These are phyloP conservation scores for Myanophis thanlyinensis DNA, from an alignment of 2,113 vertebrate species.

Conservation along the genomic window DNA sequence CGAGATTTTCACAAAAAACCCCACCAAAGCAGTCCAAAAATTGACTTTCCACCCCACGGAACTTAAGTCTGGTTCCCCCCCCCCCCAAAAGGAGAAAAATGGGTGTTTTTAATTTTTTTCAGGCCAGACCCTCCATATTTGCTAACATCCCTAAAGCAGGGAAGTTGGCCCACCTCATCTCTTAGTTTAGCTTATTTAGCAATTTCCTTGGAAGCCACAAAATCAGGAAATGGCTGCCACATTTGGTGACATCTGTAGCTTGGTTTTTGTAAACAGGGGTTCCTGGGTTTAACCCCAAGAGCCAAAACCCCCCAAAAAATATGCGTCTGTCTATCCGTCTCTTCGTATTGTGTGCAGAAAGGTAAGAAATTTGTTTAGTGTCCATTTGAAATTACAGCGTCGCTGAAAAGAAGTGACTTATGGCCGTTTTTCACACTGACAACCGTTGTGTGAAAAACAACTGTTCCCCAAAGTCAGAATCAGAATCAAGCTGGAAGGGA, in stretches of 20 bases:
- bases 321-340: too few species aligned
- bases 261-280: neutral
- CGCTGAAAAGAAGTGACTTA: too few species aligned
- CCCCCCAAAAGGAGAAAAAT: neutral
- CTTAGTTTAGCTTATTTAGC: neutral
- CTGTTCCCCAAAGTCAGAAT: too few species aligned
- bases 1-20: neutral
- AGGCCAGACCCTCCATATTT: neutral
- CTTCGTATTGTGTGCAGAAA: too few species aligned
- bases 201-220: neutral
- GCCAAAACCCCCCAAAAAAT: too few species aligned
- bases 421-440: too few species aligned
- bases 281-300: neutral
- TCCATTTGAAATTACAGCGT: too few species aligned
- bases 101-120: neutral
- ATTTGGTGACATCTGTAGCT: neutral
- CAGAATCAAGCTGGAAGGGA: too few species aligned
- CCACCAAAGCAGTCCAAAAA: neutral
- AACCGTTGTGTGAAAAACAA: too few species aligned
- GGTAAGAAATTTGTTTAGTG: neutral
- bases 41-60: neutral
- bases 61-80: neutral
- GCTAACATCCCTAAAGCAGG: neutral
- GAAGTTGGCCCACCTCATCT: neutral
- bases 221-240: neutral